These are phyloP conservation scores for Acleris cristana DNA, from an alignment of 2,888 invertebrate genomes.

Conservation along the genomic window DNA sequence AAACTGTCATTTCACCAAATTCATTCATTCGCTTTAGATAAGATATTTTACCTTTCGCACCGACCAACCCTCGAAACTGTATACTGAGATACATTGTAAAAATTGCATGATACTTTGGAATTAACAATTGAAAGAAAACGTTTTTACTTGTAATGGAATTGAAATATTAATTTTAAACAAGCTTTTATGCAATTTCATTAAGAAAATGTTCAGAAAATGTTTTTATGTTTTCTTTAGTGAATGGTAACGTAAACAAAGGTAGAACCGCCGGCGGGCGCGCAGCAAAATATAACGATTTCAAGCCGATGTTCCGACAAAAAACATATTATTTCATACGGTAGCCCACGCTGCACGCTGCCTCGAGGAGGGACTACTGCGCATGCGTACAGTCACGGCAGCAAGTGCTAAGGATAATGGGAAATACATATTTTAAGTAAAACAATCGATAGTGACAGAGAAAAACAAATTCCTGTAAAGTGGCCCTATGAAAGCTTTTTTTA, in stretches of 20 bases:
- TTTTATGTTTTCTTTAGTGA: conserved; percentile 14
- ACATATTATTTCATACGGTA: conserved; percentile 76
- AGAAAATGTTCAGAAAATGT: background rate
- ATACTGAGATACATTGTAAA: too few relatives aligned
- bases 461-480: background rate
- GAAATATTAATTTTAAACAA: too few relatives aligned
- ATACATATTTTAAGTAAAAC: background rate
- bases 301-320: conserved; percentile 63
- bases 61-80: too few relatives aligned
- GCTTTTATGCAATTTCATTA: background rate
- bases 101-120: too few relatives aligned
- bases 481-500: background rate
- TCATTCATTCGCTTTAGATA: too few relatives aligned
- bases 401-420: conserved; percentile 41
- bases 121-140: too few relatives aligned
- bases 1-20: too few relatives aligned
- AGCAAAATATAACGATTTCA: conserved; percentile 67
- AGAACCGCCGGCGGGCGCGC: conserved; percentile 47
- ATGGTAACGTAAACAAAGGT: conserved; percentile 37
- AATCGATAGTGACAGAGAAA: background rate
- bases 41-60: too few relatives aligned
- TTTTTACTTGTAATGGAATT: too few relatives aligned
- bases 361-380: conserved; percentile 54
- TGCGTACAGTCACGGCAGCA: conserved; percentile 48
- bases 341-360: conserved; percentile 60